Evolutionary conservation across 1,140 invertebrate species (phyloP), one percentile per base, ranked within the genome.

Genomic region (Neuroterus valhalla): DNA sequence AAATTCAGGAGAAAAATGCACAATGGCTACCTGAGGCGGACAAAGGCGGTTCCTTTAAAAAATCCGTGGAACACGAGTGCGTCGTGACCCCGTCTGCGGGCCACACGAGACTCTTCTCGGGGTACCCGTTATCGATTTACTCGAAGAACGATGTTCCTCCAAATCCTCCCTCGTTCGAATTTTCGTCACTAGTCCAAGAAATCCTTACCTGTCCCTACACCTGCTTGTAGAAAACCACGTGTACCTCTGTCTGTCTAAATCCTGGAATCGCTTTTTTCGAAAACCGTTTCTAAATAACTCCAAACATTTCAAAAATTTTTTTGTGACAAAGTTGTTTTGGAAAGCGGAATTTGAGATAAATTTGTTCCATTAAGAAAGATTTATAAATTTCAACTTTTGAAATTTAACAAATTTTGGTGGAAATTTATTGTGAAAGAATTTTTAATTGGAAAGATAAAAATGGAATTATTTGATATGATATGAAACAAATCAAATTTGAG

Each of bases 41-140:
- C 71, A 76, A 81, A 76, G 68, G 38, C 72, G 45, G 70, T 67
- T 66, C 52, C 14, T 62, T 72, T 23, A 23, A 23, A 23, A 66
- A 31, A 21, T 62, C 23, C 26, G n/a, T 62, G 55, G 23, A 14
- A 12, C 26, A 62, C 31, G 26, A 62, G 55, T 62, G 38, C 67
- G 62, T 45, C 21, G 43, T 68, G 67, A 26, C 23, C 67, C 42
- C 76, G 70, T 78, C 46, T 38, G 19, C 52, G 38, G 43, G 26
- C 50, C 50, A 62, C 50, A 62, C 50, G 70, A 50, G 26, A 71
- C 79, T 67, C 74, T 75, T 75, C 75, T 75, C 78, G 74, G 72
- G 72, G 75, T 79, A 78, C 80, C 70, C 75, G 77, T 81, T 85
- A 84, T 83, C 81, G 82, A 83, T 84, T 84, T 74, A 75, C 72